Evolutionary conservation across 2,113 vertebrate genomes (phyloP), one percentile per base, ranked within the genome.

Genomic region (Mystacornis crossleyi): DNA sequence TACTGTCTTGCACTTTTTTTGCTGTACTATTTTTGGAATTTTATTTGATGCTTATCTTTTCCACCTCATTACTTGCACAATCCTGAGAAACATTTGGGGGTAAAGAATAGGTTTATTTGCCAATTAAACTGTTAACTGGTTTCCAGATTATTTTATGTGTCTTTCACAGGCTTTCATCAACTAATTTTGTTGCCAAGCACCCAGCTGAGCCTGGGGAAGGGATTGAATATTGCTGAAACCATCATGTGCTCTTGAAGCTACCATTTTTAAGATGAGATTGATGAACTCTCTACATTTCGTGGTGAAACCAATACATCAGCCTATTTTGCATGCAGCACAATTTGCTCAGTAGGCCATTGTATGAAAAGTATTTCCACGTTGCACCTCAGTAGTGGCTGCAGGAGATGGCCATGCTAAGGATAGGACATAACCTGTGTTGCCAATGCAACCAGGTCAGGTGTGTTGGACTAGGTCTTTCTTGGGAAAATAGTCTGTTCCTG

Each of bases 371-470:
- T 40, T 86, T 71, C 64, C 15, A 24, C 12, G 28, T 14, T 72
- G 40, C 7, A 17, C 36, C 20, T 29, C 54, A 50, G 20, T 1
- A 43, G 19, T n/a, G 18, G 11, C 25, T 53, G 6, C 11, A 19
- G n/a, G 20, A 86, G 29, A 20, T n/a, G 25, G 17, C 25, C 4
- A 0, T 24, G 20, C 53, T 38, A 10, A 2, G 3, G 70, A 82
- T 5, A 18, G 1, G 0, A 14, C 11, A 23, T 18, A 45, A 19
- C 11, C 5, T 6, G 2, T 42, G 4, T 8, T 57, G 43, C 15
- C 34, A 84, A 1, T 3, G 18, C 28, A 21, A 78, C 9, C 47
- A 82, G 33, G 16, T 57, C 26, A 36, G 15, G 13, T 23, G 3
- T 66, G 8, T 24, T 33, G 48, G 43, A 45, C 6, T 5, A 23